Base-by-base conservation (phyloP, 2,113 vertebrate genomes). In the Microcebus jonahi region DNA sequence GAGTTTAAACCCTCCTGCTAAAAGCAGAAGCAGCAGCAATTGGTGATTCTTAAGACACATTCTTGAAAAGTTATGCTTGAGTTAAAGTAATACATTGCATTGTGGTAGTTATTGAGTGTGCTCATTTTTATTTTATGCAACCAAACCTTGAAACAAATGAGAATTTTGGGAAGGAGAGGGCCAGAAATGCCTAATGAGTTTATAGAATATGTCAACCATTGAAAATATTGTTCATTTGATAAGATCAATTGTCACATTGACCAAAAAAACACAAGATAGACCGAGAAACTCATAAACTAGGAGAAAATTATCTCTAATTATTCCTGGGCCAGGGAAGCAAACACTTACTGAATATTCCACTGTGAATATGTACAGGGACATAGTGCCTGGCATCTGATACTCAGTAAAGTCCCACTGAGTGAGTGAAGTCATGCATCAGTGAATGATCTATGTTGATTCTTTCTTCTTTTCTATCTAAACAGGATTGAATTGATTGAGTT, bases 71-170 rank as follows among this genome's bases (percentile, higher is more conserved):
- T 85, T 67, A 73, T 0, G 1, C n/a, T 67, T 53, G 50, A 59
- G 15, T 14, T 92, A 59, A 70, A 88, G 70, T 96, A 70, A 55
- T 50, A 29, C 5, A 13, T 65, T 77, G 59, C 48, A 67, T 71
- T 1, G 0, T 39, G 36, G 75, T 59, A 76, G 57, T 12, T 92
- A 42, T 29, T 36, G 61, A 88, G 25, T n/a, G 29, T 45, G 18
- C 18, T 65, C n/a, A 65, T 80, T 88, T 97, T 81, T 93, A n/a
- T 92, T 92, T 77, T 42, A 77, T 11, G 23, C 13, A 57, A 14
- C 9, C 36, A 90, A 95, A 76, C 55, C 36, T 81, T 96, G 76
- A 34, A 82, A 80, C 20, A 61, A 53, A 83, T n/a, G 27, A 75
- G 61, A 34, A 0, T 68, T 88, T 94, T 12, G 39, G 79, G 59